A percentile compares a stretch with the other conserved stretches of the same genome.
These are phyloP conservation scores for Rachycentron canadum DNA, from an alignment of 2,797 vertebrate genomes.

Conservation along the genomic window DNA sequence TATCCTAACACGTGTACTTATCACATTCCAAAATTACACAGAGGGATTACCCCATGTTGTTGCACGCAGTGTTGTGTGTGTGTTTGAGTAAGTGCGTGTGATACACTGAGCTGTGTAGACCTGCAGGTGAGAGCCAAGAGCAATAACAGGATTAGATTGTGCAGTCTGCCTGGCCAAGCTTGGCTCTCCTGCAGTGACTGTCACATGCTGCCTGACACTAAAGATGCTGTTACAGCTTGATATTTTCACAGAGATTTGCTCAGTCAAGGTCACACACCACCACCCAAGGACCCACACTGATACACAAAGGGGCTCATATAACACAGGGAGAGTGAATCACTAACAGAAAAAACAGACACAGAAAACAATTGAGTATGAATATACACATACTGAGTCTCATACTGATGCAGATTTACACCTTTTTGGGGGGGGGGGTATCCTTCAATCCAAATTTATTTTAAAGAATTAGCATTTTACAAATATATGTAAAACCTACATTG, in stretches of 20 bases:
- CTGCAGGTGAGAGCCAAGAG: slow-evolving; percentile 68
- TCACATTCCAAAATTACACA: slow-evolving; percentile 36
- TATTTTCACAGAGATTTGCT: slow-evolving; percentile 53
- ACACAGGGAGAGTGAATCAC: slow-evolving; percentile 28
- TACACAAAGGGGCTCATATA: slow-evolving; percentile 19
- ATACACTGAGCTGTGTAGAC: slow-evolving; percentile 39
- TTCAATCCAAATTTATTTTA: background rate
- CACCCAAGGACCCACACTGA: slow-evolving; percentile 21
- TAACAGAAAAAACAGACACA: slow-evolving; percentile 18
- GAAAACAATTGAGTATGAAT: background rate
- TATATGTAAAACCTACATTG: background rate
- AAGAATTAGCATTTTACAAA: background rate
- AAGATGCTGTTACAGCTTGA: slow-evolving; percentile 49
- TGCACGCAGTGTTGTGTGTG: background rate
- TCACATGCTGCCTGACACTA: slow-evolving; percentile 64
- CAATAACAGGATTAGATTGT: slow-evolving; percentile 80
- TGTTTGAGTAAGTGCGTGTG: background rate
- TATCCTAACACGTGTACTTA: slow-evolving; percentile 2
- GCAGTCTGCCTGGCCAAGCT: slow-evolving; percentile 53
- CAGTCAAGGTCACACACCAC: slow-evolving; percentile 60
- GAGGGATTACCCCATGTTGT: slow-evolving; percentile 20
- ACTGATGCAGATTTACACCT: background rate
- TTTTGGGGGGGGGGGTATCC: background rate
- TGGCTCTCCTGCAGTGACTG: slow-evolving; percentile 57
- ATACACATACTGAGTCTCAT: background rate